Percentiles rank a stretch among this genome's conserved stretches.
These are phyloP conservation scores for Varanus salvator DNA, from an alignment of 2,113 vertebrate genomes.

Conservation along the genomic window DNA sequence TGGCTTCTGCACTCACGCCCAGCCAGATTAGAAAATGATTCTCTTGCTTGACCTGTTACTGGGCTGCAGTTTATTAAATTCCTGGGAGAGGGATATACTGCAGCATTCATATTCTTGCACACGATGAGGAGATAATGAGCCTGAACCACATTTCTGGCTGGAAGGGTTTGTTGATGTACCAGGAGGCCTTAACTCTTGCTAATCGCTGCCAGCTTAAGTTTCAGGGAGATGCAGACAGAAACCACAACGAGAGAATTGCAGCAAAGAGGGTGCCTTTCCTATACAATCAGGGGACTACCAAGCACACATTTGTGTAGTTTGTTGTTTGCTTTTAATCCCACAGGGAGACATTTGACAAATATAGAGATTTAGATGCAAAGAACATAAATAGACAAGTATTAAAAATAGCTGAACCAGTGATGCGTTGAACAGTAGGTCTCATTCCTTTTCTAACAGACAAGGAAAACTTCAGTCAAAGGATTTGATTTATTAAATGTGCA, in stretches of 20 bases:
- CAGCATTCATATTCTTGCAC: slow-evolving; percentile 31
- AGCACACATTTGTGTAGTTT: not conserved
- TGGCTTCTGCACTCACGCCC: slow-evolving; percentile 57
- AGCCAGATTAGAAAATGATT: slow-evolving; percentile 46
- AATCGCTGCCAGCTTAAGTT: not conserved
- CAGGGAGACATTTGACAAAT: not conserved
- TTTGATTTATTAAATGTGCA: not conserved
- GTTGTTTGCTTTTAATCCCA: not conserved
- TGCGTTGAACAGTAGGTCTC: not conserved
- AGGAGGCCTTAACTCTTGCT: not conserved
- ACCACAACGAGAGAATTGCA: not conserved
- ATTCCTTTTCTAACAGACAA: not conserved
- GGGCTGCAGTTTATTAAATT: slow-evolving; percentile 57
- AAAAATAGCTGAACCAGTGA: not conserved
- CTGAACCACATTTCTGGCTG: slow-evolving; percentile 43
- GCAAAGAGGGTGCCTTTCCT: slow-evolving; percentile 4
- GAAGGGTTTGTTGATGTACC: slow-evolving; percentile 15
- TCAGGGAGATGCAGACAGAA: slow-evolving; percentile 11
- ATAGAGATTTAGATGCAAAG: not conserved
- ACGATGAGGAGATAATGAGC: slow-evolving; percentile 48
- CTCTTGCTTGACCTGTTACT: slow-evolving; percentile 58
- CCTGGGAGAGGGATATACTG: slow-evolving; percentile 49
- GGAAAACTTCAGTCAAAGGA: not conserved
- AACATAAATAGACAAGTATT: not conserved
- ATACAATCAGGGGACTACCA: not conserved